These are phyloP conservation scores for Hanleya hanleyi DNA, from an alignment of 2,888 invertebrate species.

Conservation along the genomic window DNA sequence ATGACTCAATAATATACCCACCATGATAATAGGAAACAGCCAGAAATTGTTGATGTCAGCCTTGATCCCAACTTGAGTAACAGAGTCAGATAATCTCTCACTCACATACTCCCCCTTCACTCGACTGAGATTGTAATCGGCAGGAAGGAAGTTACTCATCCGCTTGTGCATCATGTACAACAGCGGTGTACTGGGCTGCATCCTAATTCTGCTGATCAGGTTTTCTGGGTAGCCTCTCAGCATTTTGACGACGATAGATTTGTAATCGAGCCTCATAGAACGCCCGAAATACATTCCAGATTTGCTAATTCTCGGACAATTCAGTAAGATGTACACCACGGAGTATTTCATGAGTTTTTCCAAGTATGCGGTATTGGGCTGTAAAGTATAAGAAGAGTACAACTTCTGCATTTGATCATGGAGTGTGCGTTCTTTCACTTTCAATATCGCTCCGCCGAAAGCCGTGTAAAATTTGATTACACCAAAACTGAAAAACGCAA, in stretches of 20 bases:
- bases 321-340: slow-evolving; percentile 57
- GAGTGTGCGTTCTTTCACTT: slow-evolving; percentile 58
- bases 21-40: slow-evolving; percentile 72
- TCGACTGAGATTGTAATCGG: slow-evolving; percentile 50
- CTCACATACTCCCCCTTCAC: slow-evolving; percentile 69
- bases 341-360: slow-evolving; percentile 68
- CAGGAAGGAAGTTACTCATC: slow-evolving; percentile 48
- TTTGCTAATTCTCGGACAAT: slow-evolving; percentile 58
- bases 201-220: slow-evolving; percentile 60
- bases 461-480: slow-evolving; percentile 71
- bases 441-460: slow-evolving; percentile 72
- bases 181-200: slow-evolving; percentile 66
- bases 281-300: slow-evolving; percentile 48
- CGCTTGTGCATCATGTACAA: slow-evolving; percentile 62
- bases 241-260: slow-evolving; percentile 59
- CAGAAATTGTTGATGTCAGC: slow-evolving; percentile 69
- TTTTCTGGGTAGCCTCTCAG: slow-evolving; percentile 70
- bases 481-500: slow-evolving; percentile 73
- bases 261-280: slow-evolving; percentile 56
- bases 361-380: slow-evolving; percentile 60
- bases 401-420: slow-evolving; percentile 56
- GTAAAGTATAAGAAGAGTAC: slow-evolving; percentile 56
- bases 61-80: slow-evolving; percentile 62
- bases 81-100: slow-evolving; percentile 56
- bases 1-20: slow-evolving; percentile 57